These are phyloP conservation scores for Panthera leo DNA, from an alignment of 2,113 vertebrate species.

Conservation along the genomic window DNA sequence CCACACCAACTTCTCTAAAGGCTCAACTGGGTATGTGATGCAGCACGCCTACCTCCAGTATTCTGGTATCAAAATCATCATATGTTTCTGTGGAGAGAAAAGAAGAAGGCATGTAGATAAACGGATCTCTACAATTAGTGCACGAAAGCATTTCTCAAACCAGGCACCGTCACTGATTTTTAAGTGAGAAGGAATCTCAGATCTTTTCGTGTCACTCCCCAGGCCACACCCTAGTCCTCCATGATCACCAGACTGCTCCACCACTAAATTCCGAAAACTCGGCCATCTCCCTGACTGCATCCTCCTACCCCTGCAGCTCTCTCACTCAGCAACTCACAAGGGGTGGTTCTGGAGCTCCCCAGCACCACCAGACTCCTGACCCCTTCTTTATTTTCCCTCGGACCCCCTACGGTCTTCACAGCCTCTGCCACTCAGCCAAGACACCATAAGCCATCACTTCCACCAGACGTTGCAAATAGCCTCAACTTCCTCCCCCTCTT, in stretches of 20 bases:
- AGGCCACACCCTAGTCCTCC: not conserved
- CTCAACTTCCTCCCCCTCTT: not conserved
- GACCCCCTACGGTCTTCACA: not conserved
- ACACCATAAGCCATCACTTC: not conserved
- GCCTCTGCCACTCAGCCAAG: not conserved
- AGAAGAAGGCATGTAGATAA: slow-evolving; percentile 31
- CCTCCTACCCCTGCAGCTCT: not conserved
- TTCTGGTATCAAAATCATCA: slow-evolving; percentile 91
- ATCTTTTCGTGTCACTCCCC: not conserved
- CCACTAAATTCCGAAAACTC: not conserved
- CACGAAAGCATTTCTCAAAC: not conserved
- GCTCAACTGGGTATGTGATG: not conserved
- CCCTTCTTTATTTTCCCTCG: not conserved
- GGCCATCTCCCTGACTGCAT: not conserved
- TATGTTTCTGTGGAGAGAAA: slow-evolving; percentile 91
- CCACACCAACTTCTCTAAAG: not conserved
- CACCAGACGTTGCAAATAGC: not conserved
- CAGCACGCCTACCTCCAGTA: slow-evolving; percentile 92
- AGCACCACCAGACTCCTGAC: not conserved
- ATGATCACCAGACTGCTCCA: not conserved
- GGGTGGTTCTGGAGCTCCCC: not conserved
- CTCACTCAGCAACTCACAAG: not conserved
- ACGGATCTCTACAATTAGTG: not conserved
- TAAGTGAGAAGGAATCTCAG: not conserved
- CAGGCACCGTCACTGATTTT: not conserved